Base-by-base conservation (phyloP, 2,888 invertebrate genomes). In the Drosophila multiciliata region DNA sequence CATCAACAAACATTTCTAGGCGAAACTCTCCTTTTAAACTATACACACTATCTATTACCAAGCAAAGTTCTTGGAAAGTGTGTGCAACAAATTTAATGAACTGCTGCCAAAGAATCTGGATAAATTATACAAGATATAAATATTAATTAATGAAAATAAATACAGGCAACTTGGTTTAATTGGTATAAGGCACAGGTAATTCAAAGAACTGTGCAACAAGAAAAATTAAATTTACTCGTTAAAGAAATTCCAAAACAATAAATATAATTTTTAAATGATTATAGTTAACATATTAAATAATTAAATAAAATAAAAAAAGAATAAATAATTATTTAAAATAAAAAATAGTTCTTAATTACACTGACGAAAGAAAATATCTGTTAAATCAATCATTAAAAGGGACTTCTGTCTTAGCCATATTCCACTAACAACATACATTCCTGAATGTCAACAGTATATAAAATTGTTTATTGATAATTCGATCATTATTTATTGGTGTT, bases 1-100 rank as follows among this genome's bases (percentile, higher is more conserved):
- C 55, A 60, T 1, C 35, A 59, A 11, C 49, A 62, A 36, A 12
- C 32, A 64, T 50, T 36, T 67, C 62, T 65, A 61, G 68, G 77
- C 60, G 50, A 58, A 70, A 64, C 55, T 60, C 53, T 49, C 40
- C 45, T 45, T 50, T 55, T 57, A 59, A 59, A 45, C 40, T 17
- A 26, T 48, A 61, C 23, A 38, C 8, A 45, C 62, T 60, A 11
- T 8, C 54, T 15, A 7, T 4, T 45, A 3, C 8, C 8, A 45
- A 1, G 45, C 20, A 23, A 15, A 2, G 26, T 12, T 40, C 26
- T 17, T 11, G 3, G 1, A 20, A 20, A 35, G 15, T 29, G 6
- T 32, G 17, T 36, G 35, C 29, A 23, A 6, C 15, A 49, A n/a
- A 5, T 9, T 17, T 11, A 29, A 15, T 4, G 6, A 29, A 26